A percentile compares a stretch with the other conserved stretches of the same genome.
Evolutionary conservation across 2,888 invertebrate species (phyloP).

Genomic region (Trichogramma evanescens): DNA sequence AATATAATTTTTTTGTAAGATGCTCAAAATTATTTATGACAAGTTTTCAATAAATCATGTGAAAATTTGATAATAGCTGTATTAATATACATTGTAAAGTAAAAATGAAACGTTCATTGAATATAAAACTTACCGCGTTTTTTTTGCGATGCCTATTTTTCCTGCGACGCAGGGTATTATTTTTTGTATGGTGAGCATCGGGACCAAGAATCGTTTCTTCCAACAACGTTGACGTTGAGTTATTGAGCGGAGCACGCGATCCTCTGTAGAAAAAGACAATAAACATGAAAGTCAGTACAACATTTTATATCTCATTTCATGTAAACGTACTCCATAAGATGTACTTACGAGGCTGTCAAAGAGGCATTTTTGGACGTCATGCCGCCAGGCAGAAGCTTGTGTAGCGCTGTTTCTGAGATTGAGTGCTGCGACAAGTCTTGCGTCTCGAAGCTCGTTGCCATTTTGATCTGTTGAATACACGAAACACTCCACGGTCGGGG

Average conservation of each 20-base stretch:
- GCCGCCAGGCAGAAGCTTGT: conserved; percentile 56
- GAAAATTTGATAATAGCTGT: too few relatives aligned
- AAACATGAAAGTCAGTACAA: conserved; percentile 17
- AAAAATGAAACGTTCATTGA: not conserved
- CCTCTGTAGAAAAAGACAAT: conserved; percentile 29
- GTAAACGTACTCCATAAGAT: conserved; percentile 1
- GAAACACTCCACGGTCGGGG: conserved; percentile 82
- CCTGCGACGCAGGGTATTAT: conserved; percentile 47
- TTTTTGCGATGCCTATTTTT: conserved; percentile 48
- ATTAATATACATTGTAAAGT: too few relatives aligned
- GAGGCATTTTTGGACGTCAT: conserved; percentile 44
- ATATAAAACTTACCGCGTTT: conserved; percentile 39
- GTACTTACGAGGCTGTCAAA: conserved; percentile 41
- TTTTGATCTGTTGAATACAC: conserved; percentile 65
- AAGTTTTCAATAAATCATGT: not conserved
- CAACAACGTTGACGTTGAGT: conserved; percentile 54
- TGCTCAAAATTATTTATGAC: not conserved
- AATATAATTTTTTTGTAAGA: not conserved
- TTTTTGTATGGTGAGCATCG: conserved; percentile 43
- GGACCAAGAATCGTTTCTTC: conserved; percentile 44
- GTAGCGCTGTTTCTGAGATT: conserved; percentile 82
- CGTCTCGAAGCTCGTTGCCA: conserved; percentile 30
- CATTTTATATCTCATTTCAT: not conserved
- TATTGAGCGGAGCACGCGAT: conserved; percentile 40
- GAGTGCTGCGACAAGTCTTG: conserved; percentile 57